Evolutionary conservation across 2,113 vertebrate species (phyloP), one percentile per base, ranked within the genome.

Genomic region (Tachuris rubrigastra): DNA sequence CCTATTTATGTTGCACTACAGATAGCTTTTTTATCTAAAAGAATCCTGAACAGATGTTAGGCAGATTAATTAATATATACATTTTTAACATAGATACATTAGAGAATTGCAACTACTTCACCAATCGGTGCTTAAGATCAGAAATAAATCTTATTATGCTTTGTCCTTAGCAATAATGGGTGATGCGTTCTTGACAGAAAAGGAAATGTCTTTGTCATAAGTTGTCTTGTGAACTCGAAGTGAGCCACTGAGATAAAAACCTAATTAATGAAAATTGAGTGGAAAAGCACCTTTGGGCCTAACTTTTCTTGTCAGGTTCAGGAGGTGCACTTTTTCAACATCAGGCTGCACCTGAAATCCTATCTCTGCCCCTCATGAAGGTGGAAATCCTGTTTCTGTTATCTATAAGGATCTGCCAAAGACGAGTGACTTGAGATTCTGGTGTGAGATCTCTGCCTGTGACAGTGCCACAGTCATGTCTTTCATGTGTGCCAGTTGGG

Each of bases 391-490:
- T 19, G 3, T 22, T 71, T 67, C 39, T 79, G 19, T 52, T 66
- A 12, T 21, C 13, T 49, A 23, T 86, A 33, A 82, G 24, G 24
- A 7, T 69, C 47, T 82, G 50, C 22, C 60, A 62, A 46, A 30
- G 41, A 25, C 49, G 27, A 31, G 10, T 30, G 66, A 35, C 24
- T 65, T 31, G 56, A 88, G 30, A 72, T 50, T 92, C 16, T 71
- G 52, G 15, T 89, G 6, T 27, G 66, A 27, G 30, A 20, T 58
- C 56, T 67, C 75, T 67, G n/a, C 22, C 47, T 0, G 0, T 50
- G 53, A 19, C 44, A 41, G 44, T 49, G 42, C 37, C 0, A 0
- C 27, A 22, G 28, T 39, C 0, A 0, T 50, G 60, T 14, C 20
- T 50, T 30, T 73, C 42, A 4, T 0, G 8, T 5, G 6, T 68